phyloP scores from a whole-genome alignment of 2,113 vertebrate species.

The Vidua macroura region DNA sequence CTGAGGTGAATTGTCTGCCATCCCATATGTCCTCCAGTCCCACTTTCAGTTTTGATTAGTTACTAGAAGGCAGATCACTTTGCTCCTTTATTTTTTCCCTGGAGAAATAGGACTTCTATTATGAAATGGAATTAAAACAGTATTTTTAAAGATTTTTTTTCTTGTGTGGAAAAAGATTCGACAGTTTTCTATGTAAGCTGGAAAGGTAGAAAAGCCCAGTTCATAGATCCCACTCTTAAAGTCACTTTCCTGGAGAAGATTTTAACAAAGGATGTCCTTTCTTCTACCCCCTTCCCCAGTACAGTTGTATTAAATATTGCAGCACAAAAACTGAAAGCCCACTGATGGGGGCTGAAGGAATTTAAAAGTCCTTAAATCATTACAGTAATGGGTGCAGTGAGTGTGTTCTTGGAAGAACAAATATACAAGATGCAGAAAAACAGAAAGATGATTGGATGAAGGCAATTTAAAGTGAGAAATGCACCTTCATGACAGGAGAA shows the following conservation, averaged over 20 bases:
- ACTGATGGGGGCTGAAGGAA: background rate
- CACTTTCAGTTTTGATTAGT: background rate
- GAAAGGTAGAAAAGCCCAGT: background rate
- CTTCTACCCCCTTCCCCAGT: background rate
- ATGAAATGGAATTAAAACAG: background rate
- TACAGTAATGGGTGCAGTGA: background rate
- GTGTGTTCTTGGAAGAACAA: background rate
- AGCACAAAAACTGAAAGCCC: background rate
- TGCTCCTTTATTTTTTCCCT: background rate
- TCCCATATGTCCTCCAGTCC: background rate
- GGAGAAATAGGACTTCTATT: background rate
- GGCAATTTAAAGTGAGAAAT: constrained; percentile 18
- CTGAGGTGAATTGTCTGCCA: background rate
- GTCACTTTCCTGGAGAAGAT: background rate
- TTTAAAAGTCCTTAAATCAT: constrained; percentile 13
- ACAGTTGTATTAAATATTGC: background rate
- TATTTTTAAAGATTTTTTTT: background rate
- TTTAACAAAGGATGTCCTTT: background rate
- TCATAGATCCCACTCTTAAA: background rate
- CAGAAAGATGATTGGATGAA: background rate
- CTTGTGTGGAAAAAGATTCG: background rate
- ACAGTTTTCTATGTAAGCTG: background rate
- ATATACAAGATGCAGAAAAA: background rate
- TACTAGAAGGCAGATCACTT: background rate
- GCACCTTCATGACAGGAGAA: background rate